A percentile compares a stretch with the other conserved stretches of the same genome.
phyloP scores from a whole-genome alignment of 1,140 invertebrate genomes.

The Centruroides sculpturatus region DNA sequence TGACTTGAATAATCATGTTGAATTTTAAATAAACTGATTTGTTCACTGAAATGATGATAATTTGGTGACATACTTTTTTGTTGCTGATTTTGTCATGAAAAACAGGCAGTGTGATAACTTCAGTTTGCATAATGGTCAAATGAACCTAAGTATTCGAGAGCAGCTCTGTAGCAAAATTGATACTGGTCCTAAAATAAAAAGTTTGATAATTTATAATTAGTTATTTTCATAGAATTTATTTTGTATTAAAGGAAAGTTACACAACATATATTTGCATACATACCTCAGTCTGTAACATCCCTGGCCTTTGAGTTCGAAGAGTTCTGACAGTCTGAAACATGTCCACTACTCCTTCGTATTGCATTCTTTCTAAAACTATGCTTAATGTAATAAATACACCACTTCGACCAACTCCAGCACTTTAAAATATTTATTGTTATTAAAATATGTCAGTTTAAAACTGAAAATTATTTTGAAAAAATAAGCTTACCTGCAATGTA shows the following conservation, averaged over 20 bases:
- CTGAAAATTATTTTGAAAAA: not conserved
- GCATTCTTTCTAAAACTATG: conserved; percentile 94
- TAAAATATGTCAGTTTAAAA: not conserved
- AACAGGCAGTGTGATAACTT: not conserved
- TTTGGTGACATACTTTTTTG: no score
- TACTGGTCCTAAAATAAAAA: conserved; percentile 65
- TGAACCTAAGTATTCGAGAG: conserved; percentile 63
- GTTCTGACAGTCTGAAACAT: conserved; percentile 98
- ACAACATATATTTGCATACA: no score
- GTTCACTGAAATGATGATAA: no score
- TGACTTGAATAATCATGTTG: no score
- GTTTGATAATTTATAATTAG: not conserved
- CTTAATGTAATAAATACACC: conserved; percentile 97
- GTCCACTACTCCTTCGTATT: conserved; percentile 98
- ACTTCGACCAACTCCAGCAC: conserved; percentile 84
- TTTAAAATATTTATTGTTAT: conserved; percentile 23
- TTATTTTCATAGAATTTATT: not conserved
- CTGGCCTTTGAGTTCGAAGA: conserved; percentile 89
- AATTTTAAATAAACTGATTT: no score
- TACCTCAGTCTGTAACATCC: conserved; percentile 93
- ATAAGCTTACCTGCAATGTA: conserved; percentile 76
- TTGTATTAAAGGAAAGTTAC: not conserved
- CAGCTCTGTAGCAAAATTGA: conserved; percentile 96
- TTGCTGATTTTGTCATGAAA: no score
- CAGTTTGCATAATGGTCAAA: conserved; percentile 18